A percentile compares a stretch with the other conserved stretches of the same genome.
phyloP scores from a whole-genome alignment of 2,113 vertebrate genomes.

The Pan paniscus region DNA sequence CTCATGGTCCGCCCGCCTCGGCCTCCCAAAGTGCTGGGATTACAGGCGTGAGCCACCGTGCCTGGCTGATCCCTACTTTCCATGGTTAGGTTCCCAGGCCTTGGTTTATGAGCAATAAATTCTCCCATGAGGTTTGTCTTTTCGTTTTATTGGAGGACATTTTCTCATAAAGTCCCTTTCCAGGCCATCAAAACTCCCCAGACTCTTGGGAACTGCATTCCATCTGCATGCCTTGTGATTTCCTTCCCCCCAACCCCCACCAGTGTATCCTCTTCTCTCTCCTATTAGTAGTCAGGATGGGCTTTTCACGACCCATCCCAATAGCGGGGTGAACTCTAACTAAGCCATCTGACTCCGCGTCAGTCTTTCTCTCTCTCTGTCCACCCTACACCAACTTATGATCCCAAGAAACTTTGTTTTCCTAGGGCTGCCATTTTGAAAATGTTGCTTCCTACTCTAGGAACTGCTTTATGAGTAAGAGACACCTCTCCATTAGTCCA shows the following conservation, averaged over 20 bases:
- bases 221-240: background rate
- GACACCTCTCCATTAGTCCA: background rate
- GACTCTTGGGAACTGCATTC: constrained; percentile 45
- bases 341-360: too few species aligned
- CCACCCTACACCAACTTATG: background rate
- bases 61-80: background rate
- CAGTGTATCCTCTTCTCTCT: background rate
- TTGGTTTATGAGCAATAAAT: constrained; percentile 59
- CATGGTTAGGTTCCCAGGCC: constrained; percentile 38
- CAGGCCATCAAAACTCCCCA: background rate
- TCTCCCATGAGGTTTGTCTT: constrained; percentile 60
- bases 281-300: background rate
- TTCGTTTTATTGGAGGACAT: constrained; percentile 59
- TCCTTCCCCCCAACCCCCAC: background rate
- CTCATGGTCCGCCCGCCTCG: too few species aligned
- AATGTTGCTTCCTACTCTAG: background rate
- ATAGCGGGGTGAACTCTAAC: too few species aligned
- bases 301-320: too few species aligned
- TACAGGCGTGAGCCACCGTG: too few species aligned
- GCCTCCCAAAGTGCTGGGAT: too few species aligned
- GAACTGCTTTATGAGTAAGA: background rate
- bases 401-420: background rate
- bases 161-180: constrained; percentile 58
- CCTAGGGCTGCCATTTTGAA: background rate
- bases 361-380: background rate